phyloP scores from a whole-genome alignment of 2,797 vertebrate species.

The Fundulus diaphanus region DNA sequence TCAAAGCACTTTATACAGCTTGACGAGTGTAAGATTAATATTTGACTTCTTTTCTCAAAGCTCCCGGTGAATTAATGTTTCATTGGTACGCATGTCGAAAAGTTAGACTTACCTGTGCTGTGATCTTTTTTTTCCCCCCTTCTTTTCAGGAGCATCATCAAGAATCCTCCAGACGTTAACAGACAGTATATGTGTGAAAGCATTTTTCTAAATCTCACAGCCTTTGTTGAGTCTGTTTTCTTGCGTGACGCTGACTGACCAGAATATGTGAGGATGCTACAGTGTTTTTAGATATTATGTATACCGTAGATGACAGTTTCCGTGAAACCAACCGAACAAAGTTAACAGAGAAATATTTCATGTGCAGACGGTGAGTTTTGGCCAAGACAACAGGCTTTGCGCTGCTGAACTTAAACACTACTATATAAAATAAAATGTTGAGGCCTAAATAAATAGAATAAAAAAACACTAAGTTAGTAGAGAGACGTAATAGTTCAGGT shows the following conservation, averaged over 20 bases:
- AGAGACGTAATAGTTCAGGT: background rate
- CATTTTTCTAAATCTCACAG: background rate
- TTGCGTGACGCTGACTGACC: slow-evolving; percentile 21
- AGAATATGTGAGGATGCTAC: slow-evolving; percentile 34
- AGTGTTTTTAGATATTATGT: slow-evolving; percentile 1
- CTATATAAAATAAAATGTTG: slow-evolving; percentile 10
- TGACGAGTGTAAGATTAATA: slow-evolving; percentile 53
- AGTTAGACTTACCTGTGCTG: slow-evolving; percentile 36
- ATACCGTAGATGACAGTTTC: slow-evolving; percentile 32
- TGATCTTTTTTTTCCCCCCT: slow-evolving; percentile 28
- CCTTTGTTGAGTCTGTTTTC: slow-evolving; percentile 24
- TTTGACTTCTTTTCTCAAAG: slow-evolving; percentile 51
- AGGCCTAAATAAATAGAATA: slow-evolving; percentile 43
- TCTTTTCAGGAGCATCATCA: slow-evolving; percentile 35
- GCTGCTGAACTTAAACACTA: slow-evolving; percentile 47
- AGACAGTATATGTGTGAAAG: slow-evolving; percentile 23
- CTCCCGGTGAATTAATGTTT: slow-evolving; percentile 54
- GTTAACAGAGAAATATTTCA: slow-evolving; percentile 11
- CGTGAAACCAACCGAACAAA: slow-evolving; percentile 22
- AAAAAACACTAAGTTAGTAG: slow-evolving; percentile 19
- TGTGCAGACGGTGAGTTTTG: slow-evolving; percentile 43
- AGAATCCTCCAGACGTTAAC: slow-evolving; percentile 13
- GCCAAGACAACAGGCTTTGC: slow-evolving; percentile 81
- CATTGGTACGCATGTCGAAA: slow-evolving; percentile 53
- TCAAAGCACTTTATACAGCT: slow-evolving; percentile 79